Evolutionary conservation across 2,113 vertebrate species (phyloP).

Genomic region (Rhabdornis inornatus): DNA sequence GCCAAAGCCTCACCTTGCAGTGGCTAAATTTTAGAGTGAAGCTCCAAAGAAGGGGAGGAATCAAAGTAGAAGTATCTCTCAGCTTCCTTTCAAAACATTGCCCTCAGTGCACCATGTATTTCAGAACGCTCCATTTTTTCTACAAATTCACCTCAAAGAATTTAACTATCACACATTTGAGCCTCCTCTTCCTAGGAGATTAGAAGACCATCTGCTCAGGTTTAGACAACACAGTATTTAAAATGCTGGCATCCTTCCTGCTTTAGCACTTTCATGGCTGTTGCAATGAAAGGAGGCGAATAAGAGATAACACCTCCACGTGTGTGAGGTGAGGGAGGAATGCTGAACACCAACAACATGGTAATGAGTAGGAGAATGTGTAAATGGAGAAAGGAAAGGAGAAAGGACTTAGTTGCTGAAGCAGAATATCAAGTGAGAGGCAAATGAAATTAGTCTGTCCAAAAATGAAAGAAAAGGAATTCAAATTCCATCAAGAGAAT

Average conservation of each 20-base stretch:
- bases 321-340: conserved; percentile 26
- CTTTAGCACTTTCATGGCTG: conserved; percentile 5
- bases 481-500: not conserved
- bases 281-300: conserved; percentile 19
- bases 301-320: conserved; percentile 27
- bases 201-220: conserved; percentile 50
- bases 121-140: not conserved
- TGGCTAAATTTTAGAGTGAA: not conserved
- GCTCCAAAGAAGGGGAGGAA: not conserved
- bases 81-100: not conserved
- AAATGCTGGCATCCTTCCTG: conserved; percentile 39
- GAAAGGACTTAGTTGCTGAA: not conserved
- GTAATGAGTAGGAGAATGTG: conserved; percentile 37
- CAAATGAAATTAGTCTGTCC: not conserved
- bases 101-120: not conserved
- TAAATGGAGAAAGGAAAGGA: not conserved
- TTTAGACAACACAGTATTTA: conserved; percentile 54
- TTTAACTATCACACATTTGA: not conserved
- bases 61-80: not conserved
- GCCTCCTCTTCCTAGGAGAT: conserved; percentile 1
- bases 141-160: not conserved
- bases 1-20: not conserved
- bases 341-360: not conserved
- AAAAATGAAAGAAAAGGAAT: not conserved
- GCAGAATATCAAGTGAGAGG: not conserved